Conservation (phyloP, 35 echinoderm and acorn worm genomes). For the Holothuria glaberrima region DNA sequence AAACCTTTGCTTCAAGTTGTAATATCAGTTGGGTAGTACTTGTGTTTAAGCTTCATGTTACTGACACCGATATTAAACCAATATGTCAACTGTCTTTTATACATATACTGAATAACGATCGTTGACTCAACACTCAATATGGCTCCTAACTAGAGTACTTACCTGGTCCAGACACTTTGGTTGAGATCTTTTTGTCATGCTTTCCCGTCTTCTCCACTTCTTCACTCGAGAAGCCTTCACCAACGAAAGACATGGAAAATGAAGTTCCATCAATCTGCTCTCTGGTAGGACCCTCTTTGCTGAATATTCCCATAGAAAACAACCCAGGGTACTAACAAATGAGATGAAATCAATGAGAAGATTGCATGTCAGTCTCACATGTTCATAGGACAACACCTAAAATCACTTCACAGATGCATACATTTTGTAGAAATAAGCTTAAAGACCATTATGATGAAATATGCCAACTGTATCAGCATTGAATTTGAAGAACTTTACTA, state of each 20-base stretch:
- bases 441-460: no score
- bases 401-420: no score
- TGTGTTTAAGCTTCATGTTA: background rate
- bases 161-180: conserved; percentile 88
- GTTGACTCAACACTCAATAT: background rate
- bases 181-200: conserved; percentile 70
- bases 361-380: no score
- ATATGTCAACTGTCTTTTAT: no score
- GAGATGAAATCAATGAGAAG: background rate
- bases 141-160: background rate
- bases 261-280: conserved; percentile 77
- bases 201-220: conserved; percentile 59
- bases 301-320: conserved; percentile 79
- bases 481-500: no score
- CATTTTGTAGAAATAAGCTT: no score
- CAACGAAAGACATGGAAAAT: conserved; percentile 69
- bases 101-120: background rate
- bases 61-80: background rate
- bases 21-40: background rate
- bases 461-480: no score
- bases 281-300: conserved; percentile 81
- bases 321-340: conserved; percentile 74
- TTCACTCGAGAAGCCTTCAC: conserved; percentile 74
- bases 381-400: no score
- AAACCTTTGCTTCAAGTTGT: background rate